A percentile compares a stretch with the other conserved stretches of the same genome.
Conservation (phyloP, 2,888 invertebrate genomes). For the Quadroppia sp. region DNA sequence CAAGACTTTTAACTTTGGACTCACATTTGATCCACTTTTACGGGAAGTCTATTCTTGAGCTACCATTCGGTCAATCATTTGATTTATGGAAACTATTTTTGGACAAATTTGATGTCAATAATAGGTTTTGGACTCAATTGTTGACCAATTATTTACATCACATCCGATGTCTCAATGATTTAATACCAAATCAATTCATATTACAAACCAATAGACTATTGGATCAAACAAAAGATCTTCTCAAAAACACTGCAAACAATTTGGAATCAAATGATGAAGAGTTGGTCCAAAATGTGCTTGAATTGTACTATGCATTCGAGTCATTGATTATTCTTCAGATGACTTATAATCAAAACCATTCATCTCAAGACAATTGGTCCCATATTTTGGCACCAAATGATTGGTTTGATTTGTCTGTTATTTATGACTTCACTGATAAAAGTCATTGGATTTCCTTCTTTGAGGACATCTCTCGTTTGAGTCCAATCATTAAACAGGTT, state of each 20-base stretch:
- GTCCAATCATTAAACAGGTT: neutral
- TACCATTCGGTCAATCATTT: constrained; percentile 43
- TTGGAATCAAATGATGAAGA: neutral
- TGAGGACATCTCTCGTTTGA: neutral
- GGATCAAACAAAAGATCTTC: neutral
- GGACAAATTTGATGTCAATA: constrained; percentile 38
- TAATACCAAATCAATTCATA: neutral
- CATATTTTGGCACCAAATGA: neutral
- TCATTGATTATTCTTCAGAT: neutral
- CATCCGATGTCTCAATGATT: constrained; percentile 1
- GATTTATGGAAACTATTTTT: constrained; percentile 43
- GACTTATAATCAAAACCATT: neutral
- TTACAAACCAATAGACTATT: neutral
- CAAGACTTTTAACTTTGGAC: neutral
- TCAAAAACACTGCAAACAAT: neutral
- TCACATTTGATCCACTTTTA: constrained; percentile 21
- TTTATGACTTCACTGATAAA: neutral
- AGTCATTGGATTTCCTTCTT: neutral
- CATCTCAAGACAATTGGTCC: neutral
- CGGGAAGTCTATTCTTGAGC: constrained; percentile 37
- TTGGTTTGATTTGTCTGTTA: neutral
- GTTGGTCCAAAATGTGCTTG: neutral
- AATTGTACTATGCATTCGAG: neutral
- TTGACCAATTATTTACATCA: neutral
- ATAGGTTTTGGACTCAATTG: neutral